These are phyloP conservation scores for Drosophila aff. DNA, from an alignment of 1,140 invertebrate species.

Conservation along the genomic window DNA sequence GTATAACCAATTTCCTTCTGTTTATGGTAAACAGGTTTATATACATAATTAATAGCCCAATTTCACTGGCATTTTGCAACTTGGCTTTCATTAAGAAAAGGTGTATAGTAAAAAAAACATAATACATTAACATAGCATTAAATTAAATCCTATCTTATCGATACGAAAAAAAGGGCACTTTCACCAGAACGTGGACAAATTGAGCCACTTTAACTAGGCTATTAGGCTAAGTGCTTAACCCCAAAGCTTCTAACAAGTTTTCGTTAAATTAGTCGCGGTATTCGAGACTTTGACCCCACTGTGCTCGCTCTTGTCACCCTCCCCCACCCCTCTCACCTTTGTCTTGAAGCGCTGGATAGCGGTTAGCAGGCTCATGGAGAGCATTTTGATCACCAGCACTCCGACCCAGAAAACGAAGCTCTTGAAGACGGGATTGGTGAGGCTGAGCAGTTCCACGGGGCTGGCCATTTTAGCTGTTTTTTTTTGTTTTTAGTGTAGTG, in stretches of 20 bases:
- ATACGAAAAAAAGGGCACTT: not conserved
- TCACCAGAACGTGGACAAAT: not conserved
- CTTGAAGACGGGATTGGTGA: slow-evolving; percentile 85
- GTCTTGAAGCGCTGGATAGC: slow-evolving; percentile 86
- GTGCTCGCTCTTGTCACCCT: slow-evolving; percentile 17
- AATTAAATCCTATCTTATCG: not conserved
- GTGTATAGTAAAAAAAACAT: not conserved
- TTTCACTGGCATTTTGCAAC: not conserved
- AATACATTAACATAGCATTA: not conserved
- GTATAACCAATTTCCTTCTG: not conserved
- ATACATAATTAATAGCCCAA: slow-evolving; percentile 4
- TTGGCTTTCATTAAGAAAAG: not conserved
- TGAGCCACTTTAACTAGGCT: not conserved
- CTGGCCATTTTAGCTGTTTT: slow-evolving; percentile 33
- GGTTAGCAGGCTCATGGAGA: slow-evolving; percentile 87
- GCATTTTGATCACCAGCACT: slow-evolving; percentile 88
- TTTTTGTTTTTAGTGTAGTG: slow-evolving; percentile 11
- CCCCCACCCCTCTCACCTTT: slow-evolving; percentile 85
- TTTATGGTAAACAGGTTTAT: not conserved
- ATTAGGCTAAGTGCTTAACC: not conserved
- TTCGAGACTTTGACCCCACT: slow-evolving; percentile 51
- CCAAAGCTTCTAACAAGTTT: not conserved
- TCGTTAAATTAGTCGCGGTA: not conserved
- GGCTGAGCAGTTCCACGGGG: slow-evolving; percentile 69
- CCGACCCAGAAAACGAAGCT: slow-evolving; percentile 87